Percentiles rank a stretch among this genome's conserved stretches.
Conservation (phyloP, 2,113 vertebrate genomes). For the Rhinolophus sinicus region DNA sequence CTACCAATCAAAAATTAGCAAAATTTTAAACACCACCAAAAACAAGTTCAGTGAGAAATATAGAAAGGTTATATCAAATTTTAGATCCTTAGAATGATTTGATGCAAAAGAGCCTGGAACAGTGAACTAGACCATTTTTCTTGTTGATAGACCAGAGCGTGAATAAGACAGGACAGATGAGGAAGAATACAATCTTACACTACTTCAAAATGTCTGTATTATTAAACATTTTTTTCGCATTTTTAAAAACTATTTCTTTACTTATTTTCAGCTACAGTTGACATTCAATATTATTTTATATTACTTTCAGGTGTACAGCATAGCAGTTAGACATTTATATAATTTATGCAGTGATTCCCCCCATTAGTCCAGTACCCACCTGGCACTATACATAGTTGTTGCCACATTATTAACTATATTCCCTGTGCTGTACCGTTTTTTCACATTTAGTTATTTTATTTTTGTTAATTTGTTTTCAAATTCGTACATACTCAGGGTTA, state of each 20-base stretch:
- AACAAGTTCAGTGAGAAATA: not conserved
- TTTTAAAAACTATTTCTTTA: too few species aligned
- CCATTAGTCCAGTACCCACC: too few species aligned
- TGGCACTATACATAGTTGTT: too few species aligned
- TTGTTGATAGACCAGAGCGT: not conserved
- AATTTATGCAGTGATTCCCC: too few species aligned
- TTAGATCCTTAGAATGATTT: constrained; percentile 38
- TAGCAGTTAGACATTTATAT: too few species aligned
- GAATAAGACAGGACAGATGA: not conserved
- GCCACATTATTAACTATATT: too few species aligned
- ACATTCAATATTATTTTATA: too few species aligned
- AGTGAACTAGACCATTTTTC: not conserved
- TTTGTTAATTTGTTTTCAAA: not conserved
- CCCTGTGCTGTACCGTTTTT: not conserved
- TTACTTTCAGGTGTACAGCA: too few species aligned
- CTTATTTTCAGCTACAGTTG: too few species aligned
- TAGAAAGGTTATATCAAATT: not conserved
- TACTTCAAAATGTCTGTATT: not conserved
- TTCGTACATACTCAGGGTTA: not conserved
- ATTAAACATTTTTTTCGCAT: not conserved
- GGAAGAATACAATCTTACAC: not conserved
- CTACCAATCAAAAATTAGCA: not conserved
- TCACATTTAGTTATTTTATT: not conserved
- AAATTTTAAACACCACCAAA: constrained; percentile 8
- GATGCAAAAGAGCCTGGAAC: not conserved